Conservation (phyloP, 2,797 vertebrate species). For the Neomorphus geoffroyi region DNA sequence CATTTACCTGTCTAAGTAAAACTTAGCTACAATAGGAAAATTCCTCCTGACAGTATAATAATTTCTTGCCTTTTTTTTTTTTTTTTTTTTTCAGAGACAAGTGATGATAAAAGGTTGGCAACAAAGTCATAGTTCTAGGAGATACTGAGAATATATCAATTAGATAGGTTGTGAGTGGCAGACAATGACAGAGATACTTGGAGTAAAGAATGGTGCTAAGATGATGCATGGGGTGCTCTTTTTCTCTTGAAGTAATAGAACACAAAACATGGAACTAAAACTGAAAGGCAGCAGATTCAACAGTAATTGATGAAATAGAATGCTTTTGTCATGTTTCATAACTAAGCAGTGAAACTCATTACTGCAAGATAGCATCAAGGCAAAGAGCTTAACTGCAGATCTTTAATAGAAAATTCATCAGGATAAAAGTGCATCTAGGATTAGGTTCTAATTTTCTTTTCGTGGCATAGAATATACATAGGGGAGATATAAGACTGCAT, state of each 20-base stretch:
- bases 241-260: neutral
- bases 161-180: neutral
- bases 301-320: slow-evolving; percentile 18
- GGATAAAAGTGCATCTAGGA: slow-evolving; percentile 29
- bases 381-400: slow-evolving; percentile 6
- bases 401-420: slow-evolving; percentile 14
- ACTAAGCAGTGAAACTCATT: slow-evolving; percentile 14
- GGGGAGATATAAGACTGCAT: neutral
- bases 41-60: neutral
- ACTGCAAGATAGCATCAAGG: neutral
- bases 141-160: neutral
- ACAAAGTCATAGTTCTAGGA: neutral
- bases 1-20: neutral
- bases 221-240: neutral
- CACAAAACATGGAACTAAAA: neutral
- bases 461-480: neutral
- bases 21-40: neutral
- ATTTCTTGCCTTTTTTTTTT: neutral
- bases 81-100: neutral
- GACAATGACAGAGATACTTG: neutral
- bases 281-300: neutral
- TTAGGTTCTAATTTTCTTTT: slow-evolving; percentile 36
- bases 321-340: slow-evolving; percentile 14
- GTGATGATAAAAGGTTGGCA: neutral
- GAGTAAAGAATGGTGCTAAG: neutral